phyloP scores from a whole-genome alignment of 2,113 vertebrate genomes.

The Ovis aries region ARS-UI_Ramb_v3.0 NC_056067.1:50251501-50252000 shows the following conservation, averaged over 20 bases:
- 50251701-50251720: neutral
- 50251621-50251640: neutral
- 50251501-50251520: neutral
- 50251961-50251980: neutral
- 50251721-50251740: neutral
- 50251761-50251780: neutral
- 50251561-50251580: neutral
- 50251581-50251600: neutral
- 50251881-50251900: too few relatives aligned
- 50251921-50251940: neutral
- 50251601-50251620: neutral
- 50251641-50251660: neutral
- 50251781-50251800: neutral
- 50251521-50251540: neutral
- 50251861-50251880: too few relatives aligned
- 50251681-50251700: neutral
- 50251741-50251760: neutral
- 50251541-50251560: neutral
- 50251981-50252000: neutral
- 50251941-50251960: neutral
- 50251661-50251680: neutral
- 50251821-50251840: too few relatives aligned
- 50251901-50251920: neutral
- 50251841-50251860: neutral
- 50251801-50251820: neutral